Evolutionary conservation across 1,140 invertebrate species (phyloP), one percentile per base, ranked within the genome.

Genomic region (Drosophila bocki): DNA sequence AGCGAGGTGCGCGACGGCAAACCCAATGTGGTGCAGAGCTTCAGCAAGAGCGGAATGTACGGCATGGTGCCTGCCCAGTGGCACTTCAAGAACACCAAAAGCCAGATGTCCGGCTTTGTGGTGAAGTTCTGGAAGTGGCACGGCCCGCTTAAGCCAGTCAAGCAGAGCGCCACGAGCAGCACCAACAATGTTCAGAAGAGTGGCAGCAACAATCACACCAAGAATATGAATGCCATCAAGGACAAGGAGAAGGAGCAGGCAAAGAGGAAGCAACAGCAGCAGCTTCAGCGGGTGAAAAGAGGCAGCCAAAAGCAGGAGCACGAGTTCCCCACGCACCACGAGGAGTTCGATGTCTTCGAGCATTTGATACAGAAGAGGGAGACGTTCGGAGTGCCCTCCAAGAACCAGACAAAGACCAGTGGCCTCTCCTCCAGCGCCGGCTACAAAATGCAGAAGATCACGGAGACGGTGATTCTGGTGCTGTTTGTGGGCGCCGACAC

Each of bases 91-190:
- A 82, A 94, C 67, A 54, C 94, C 47, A 95, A 95, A 69, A 93
- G 94, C 4, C 94, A 94, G 42, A 94, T 96, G 45, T 93, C 94
- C 32, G 96, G 96, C 1, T 97, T 97, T 93, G 95, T 96, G 26
- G 93, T 97, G 47, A 97, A 97, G 93, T 96, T 96, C 91, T 97
- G 96, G 96, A 95, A 96, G 78, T 97, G 96, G 96, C 94, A 94
- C 33, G 77, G 47, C 0, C 84, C 84, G 17, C 32, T 8, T 3
- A 61, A 75, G 70, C 68, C 39, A 13, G n/a, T 33, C 15, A 80
- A 61, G 19, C 63, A 62, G 35, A 26, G 35, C 48, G 12, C 42
- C 33, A 35, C 15, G 32, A 42, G 37, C 57, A 67, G 44, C 56
- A 62, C 9, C 53, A 79, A 78, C 11, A 78, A 70, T 58, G 70